Base-by-base conservation (phyloP, 1,140 invertebrate genomes). In the Ceratina australensis region DNA sequence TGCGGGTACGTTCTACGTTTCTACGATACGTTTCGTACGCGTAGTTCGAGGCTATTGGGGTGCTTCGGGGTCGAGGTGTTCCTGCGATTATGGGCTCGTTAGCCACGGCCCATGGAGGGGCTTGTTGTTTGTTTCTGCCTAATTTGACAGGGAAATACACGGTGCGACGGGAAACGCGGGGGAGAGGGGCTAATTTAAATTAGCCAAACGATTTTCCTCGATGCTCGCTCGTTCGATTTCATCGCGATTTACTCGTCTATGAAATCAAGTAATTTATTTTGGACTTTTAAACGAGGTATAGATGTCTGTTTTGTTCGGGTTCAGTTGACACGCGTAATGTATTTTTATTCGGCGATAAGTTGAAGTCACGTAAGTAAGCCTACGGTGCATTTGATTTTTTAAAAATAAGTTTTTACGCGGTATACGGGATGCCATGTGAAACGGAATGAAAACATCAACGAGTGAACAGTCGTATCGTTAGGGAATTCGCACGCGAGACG, bases 21-120 rank as follows among this genome's bases (percentile, higher is more conserved):
- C n/a, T n/a, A n/a, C n/a, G n/a, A n/a, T n/a, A 7, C 54, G 54
- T 60, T 26, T 15, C 33, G 5, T 10, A 42, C 2, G 33, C 8
- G 33, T 42, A 57, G 57, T 57, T 82, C 60, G 61, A 71, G 60
- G 64, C 22, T 49, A 42, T 73, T 54, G 74, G 77, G 71, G 72
- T 69, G 28, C 57, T 61, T 73, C 65, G 50, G 65, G 72, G 75
- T 86, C 76, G 79, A 84, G 80, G 85, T 80, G 76, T 83, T 81
- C 78, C 73, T 78, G 86, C 84, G 84, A 88, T 88, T 88, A 88
- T 67, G 84, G 83, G 72, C 84, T 87, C 86, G 86, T 87, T 87
- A 87, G 83, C 66, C 83, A 83, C 83, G 81, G 79, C 52, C 64
- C 59, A 81, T 84, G 82, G 75, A 81, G 73, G 79, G 78, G 69